Evolutionary conservation across 2,888 invertebrate genomes (phyloP), one percentile per base, ranked within the genome.

Genomic region (Germaria angustata): DNA sequence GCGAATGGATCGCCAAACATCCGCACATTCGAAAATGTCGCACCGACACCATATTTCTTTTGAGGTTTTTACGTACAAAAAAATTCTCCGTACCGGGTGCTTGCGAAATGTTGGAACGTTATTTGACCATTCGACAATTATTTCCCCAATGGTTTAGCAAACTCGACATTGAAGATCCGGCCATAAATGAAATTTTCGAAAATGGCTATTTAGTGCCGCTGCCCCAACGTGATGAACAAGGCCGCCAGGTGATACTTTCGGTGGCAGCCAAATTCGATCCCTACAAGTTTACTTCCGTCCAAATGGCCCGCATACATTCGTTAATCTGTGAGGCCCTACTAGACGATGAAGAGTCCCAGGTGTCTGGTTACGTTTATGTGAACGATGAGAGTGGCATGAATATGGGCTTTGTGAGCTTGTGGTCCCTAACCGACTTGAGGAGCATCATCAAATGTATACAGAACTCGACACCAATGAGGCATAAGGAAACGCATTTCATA

Each of bases 401-500:
- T 87, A 95, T 96, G 95, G 95, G 95, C 0, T 96, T 96, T 86
- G 93, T 96, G 39, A 95, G 95, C 83, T 92, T 96, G 22, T 96
- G 96, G 96, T 95, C 96, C 0, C 92, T 96, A 28, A 94, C 93
- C 36, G 96, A 96, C 87, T 94, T 96, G 69, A 92, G 95, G 73
- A 93, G 95, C 87, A 95, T 96, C 92, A 92, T 96, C 39, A 94
- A 94, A 87, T 95, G 95, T 88, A 95, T 96, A 88, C 96, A 96
- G 93, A 96, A 95, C 89, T 96, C 97, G 1, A 95, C 97, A 17
- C 98, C 98, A 2, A 96, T 97, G 95, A 93, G 97, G 22, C 97
- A 97, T 91, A 97, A 97, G 90, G 94, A 95, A 85, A 95, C 97
- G 0, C 96, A 97, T 89, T 96, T 97, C 87, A 93, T 97, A 78